Evolutionary conservation across 2,888 invertebrate species (phyloP).

Genomic region (Stegana nigrithorax): DNA sequence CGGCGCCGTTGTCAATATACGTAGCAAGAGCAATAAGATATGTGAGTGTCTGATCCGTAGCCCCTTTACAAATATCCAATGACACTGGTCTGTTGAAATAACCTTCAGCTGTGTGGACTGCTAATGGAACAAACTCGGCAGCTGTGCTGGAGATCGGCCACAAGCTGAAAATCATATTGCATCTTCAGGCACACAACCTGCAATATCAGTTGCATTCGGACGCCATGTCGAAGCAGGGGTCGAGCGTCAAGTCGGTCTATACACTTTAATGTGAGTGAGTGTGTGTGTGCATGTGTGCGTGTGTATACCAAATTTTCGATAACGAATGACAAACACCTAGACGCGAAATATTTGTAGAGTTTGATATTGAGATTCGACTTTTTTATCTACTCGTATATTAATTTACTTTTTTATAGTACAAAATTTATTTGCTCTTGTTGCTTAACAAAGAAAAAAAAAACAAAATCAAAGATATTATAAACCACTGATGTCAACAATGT

Average conservation of each 20-base stretch:
- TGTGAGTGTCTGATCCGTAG: conserved; percentile 70
- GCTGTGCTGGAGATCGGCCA: conserved; percentile 50
- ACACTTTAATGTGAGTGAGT: conserved; percentile 43
- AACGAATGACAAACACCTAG: not conserved
- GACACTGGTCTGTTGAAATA: conserved; percentile 27
- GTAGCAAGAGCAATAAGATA: conserved; percentile 62
- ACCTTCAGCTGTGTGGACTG: conserved; percentile 48
- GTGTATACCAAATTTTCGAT: not conserved
- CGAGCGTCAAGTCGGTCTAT: conserved; percentile 73
- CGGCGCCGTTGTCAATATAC: conserved; percentile 51
- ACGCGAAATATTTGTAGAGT: too few relatives aligned
- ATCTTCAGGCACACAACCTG: conserved; percentile 40
- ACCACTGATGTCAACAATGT: too few relatives aligned
- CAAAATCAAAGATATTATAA: not conserved
- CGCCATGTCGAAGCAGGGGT: conserved; percentile 44
- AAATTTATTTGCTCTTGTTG: not conserved
- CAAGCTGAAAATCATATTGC: conserved; percentile 43
- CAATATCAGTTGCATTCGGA: conserved; percentile 52
- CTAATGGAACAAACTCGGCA: conserved; percentile 41
- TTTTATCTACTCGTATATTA: too few relatives aligned
- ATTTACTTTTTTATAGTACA: not conserved
- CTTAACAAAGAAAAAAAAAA: not conserved
- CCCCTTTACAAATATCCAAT: conserved; percentile 33
- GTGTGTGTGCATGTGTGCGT: not conserved
- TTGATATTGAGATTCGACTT: too few relatives aligned